Conservation (phyloP, 2,797 vertebrate genomes). For the Muraenolepis orangiensis region DNA sequence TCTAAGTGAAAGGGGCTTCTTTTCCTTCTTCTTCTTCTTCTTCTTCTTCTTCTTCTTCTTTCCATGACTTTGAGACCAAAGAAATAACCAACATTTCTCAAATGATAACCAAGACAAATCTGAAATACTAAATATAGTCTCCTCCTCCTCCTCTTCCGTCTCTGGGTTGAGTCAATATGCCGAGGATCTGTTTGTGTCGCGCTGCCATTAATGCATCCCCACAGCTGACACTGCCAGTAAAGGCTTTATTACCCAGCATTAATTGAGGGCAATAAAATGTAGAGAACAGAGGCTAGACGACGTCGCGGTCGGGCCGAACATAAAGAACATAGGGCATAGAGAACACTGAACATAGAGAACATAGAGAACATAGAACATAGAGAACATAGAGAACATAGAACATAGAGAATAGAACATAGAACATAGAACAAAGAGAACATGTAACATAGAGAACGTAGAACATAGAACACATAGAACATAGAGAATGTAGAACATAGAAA, state of each 20-base stretch:
- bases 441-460: too few relatives aligned
- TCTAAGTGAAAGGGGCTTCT: conserved; percentile 10
- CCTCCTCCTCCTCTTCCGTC: not conserved
- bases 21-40: not conserved
- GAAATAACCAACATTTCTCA: not conserved
- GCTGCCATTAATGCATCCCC: conserved; percentile 36
- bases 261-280: conserved; percentile 61
- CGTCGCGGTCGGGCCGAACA: conserved; percentile 69
- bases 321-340: too few relatives aligned
- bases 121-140: not conserved
- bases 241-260: conserved; percentile 60
- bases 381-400: too few relatives aligned
- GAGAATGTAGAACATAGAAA: too few relatives aligned
- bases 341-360: too few relatives aligned
- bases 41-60: not conserved
- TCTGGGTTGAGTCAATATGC: conserved; percentile 15
- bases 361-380: too few relatives aligned
- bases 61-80: not conserved
- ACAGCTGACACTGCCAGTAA: conserved; percentile 33
- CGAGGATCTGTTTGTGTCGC: conserved; percentile 28
- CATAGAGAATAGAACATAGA: too few relatives aligned
- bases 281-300: conserved; percentile 29
- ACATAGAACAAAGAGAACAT: too few relatives aligned
- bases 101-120: not conserved
- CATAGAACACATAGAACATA: too few relatives aligned